Evolutionary conservation across 2,888 invertebrate species (phyloP), one percentile per base, ranked within the genome.

Genomic region (Balanococcus diminutus): DNA sequence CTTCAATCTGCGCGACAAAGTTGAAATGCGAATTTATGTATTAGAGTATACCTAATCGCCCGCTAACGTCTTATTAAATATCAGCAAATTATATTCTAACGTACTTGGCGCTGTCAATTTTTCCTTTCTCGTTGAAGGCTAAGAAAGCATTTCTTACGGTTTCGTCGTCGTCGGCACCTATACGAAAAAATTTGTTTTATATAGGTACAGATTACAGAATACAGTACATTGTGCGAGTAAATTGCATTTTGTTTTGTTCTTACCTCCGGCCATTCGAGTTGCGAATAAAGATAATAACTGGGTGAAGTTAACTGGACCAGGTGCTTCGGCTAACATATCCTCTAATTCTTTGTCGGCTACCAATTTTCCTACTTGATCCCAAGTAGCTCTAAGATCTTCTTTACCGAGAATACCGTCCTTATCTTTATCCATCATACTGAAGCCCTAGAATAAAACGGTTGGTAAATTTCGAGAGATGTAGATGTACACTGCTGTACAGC

Each of bases 381-480:
- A 97, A 90, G 96, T 96, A 90, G 95, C 95, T 90, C 96, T 94
- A 90, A 97, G 93, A 92, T 97, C 97, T 91, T 94, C 94, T 92
- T 96, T 96, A 91, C 95, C 92, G 89, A 92, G 91, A 91, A 96
- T 93, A 89, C 96, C 96, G 90, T 97, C 97, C 92, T 97, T 97
- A 93, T 97, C 96, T 91, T 95, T 94, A 93, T 97, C 97, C 95
- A 97, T 97, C 89, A 97, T 94, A 92, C 95, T 95, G 95, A 97
- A 97, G 90, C 96, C 97, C 95, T 96, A 90, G 6, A 61, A 32
- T 22, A 1, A 11, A 31, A 32, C n/a, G n/a, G n/a, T n/a, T n/a
- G n/a, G n/a, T n/a, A n/a, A n/a, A n/a, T n/a, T n/a, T n/a, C n/a
- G n/a, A n/a, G n/a, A n/a, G n/a, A n/a, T n/a, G n/a, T n/a, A n/a